Conservation (phyloP, 2,113 vertebrate genomes). For the Cryptoleucopteryx plumbea region DNA sequence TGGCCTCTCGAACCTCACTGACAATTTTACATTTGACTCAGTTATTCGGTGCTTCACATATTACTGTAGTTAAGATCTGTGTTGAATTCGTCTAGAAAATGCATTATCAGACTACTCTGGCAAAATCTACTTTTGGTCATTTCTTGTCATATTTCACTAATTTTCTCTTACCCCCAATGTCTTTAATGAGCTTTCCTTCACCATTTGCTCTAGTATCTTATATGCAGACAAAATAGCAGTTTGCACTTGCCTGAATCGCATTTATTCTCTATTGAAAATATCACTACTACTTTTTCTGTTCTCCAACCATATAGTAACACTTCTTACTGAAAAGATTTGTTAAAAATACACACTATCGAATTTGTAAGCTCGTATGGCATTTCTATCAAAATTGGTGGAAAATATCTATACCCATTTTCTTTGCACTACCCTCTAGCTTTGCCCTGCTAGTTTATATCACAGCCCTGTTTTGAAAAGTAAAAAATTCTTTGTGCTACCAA, state of each 20-base stretch:
- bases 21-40: not conserved
- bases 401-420: not conserved
- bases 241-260: not conserved
- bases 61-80: not conserved
- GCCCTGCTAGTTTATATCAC: not conserved
- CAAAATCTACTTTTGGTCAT: not conserved
- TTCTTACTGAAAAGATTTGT: not conserved
- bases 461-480: not conserved
- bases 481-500: not conserved
- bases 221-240: not conserved
- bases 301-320: not conserved
- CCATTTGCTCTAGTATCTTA: not conserved
- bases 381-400: not conserved
- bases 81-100: not conserved
- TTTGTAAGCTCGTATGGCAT: not conserved
- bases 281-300: not conserved
- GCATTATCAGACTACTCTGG: not conserved
- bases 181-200: not conserved
- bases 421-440: not conserved
- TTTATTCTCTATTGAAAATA: not conserved
- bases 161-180: not conserved
- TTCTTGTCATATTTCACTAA: not conserved
- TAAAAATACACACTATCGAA: not conserved
- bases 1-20: not conserved
- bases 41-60: not conserved